These are phyloP conservation scores for Uropetala carovei DNA, from an alignment of 2,888 invertebrate species.

Conservation along the genomic window DNA sequence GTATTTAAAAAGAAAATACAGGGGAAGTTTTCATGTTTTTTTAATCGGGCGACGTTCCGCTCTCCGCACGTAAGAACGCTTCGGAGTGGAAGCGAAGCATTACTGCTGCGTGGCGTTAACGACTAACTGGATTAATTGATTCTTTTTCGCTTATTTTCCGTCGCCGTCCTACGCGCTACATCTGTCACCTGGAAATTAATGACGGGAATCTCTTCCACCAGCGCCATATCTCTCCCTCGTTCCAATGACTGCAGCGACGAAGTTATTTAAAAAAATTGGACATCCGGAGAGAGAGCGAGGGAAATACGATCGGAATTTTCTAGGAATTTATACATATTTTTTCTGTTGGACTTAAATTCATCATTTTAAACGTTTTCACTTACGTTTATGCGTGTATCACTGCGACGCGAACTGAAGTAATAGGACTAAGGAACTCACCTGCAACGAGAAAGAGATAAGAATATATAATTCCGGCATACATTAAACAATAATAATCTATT, in stretches of 20 bases:
- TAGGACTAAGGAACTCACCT: background rate
- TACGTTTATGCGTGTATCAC: too few relatives aligned
- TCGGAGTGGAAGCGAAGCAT: background rate
- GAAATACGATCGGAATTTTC: background rate
- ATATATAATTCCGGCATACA: background rate
- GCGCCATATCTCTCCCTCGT: background rate
- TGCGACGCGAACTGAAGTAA: too few relatives aligned
- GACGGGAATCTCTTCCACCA: background rate
- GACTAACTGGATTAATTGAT: background rate
- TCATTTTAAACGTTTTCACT: too few relatives aligned
- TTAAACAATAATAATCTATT: background rate
- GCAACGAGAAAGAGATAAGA: background rate
- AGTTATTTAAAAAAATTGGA: background rate
- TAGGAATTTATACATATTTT: too few relatives aligned
- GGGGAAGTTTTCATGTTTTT: background rate
- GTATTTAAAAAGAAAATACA: background rate
- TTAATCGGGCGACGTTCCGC: background rate
- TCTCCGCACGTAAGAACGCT: background rate
- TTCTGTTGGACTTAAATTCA: too few relatives aligned
- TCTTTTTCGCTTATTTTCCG: background rate
- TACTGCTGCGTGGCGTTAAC: background rate
- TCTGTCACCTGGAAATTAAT: background rate
- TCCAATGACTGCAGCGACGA: background rate
- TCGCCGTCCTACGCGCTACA: background rate
- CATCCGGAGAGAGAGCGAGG: background rate